Evolutionary conservation across 1,140 invertebrate species (phyloP), one percentile per base, ranked within the genome.

Genomic region (Leptoteleia sp.): DNA sequence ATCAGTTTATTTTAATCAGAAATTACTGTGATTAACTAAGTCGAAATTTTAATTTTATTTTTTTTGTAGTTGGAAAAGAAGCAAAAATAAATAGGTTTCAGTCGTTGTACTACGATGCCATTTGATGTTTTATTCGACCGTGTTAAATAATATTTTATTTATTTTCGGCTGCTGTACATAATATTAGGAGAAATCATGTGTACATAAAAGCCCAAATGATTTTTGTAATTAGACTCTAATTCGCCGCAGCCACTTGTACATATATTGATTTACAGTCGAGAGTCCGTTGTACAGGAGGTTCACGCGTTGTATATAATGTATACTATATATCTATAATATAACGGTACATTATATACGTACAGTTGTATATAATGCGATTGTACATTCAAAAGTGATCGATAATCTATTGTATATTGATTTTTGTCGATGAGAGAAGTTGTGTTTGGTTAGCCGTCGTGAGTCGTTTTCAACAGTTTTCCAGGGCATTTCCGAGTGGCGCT

Each of bases 271-370:
- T 40, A 19, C 11, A 9, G 2, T 52, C 7, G 22, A 11, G 11
- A n/a, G 4, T 61, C 12, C n/a, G 15, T 54, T 61, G 47, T 68
- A 68, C 52, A 57, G 65, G 9, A 38, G 29, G 31, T 47, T 70
- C n/a, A 48, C n/a, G n/a, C n/a, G 31, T 73, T 64, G 57, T 73
- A 73, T 64, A 73, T 73, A 57, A 64, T 73, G 50, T 73, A 64
- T 57, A 55, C 55, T 61, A 40, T 70, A 40, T 50, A 38, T 48
- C 11, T 19, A 29, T 29, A 42, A 43, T 54, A 45, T 55, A 55
- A 45, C 3, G 11, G 37, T 55, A 57, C 64, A 68, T 68, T 68
- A 57, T 68, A 57, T 68, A 59, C 38, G 17, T n/a, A 61, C 45
- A 4, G 29, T 45, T 72, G 47, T 62, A 72, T 19, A 59, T 59